phyloP scores from a whole-genome alignment of 2,113 vertebrate genomes.

The Tetrax tetrax region DNA sequence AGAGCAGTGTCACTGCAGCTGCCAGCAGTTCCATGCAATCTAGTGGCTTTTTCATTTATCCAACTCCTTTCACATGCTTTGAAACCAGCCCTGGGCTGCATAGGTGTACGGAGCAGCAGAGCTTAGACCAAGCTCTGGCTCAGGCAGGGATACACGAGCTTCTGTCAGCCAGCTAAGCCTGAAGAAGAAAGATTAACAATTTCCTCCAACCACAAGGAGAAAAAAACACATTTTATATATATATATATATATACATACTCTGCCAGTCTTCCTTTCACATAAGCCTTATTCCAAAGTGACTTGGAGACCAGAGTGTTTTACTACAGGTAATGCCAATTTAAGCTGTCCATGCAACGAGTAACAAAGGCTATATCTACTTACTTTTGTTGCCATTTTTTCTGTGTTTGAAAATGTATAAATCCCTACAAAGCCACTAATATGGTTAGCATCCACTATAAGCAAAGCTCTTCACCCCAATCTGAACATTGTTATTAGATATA shows the following conservation, averaged over 20 bases:
- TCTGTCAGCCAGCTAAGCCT: not conserved
- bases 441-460: not conserved
- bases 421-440: not conserved
- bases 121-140: not conserved
- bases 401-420: not conserved
- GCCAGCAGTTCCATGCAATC: not conserved
- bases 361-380: not conserved
- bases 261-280: not conserved
- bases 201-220: not conserved
- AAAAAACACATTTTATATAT: no score
- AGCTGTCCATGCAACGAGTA: not conserved
- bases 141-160: rapidly evolving
- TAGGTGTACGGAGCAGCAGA: not conserved
- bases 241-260: no score
- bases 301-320: not conserved
- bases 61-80: not conserved
- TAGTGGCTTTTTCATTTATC: not conserved
- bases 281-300: not conserved
- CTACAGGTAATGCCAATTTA: not conserved
- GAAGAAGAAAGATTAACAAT: not conserved
- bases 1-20: not conserved
- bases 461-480: not conserved
- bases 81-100: not conserved
- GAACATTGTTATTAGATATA: not conserved
- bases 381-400: not conserved